phyloP scores from a whole-genome alignment of 1,140 invertebrate species.

The Sitodiplosis mosellana region DNA sequence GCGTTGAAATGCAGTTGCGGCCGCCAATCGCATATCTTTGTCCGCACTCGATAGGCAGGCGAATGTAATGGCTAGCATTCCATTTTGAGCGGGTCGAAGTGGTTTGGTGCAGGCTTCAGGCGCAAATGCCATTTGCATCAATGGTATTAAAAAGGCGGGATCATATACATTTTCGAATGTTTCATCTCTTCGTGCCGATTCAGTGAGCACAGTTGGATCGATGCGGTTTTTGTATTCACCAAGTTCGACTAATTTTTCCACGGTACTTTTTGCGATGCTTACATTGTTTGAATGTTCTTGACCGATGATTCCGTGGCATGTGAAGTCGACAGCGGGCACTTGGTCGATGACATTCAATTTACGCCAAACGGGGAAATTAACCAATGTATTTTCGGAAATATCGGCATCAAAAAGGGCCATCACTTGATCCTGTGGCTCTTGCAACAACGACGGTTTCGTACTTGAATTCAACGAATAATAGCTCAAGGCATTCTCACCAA shows the following conservation, averaged over 20 bases:
- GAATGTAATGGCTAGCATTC: slow-evolving; percentile 37
- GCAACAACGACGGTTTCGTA: slow-evolving; percentile 29
- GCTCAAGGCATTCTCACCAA: slow-evolving; percentile 53
- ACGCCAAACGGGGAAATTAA: slow-evolving; percentile 39
- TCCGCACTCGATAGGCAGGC: slow-evolving; percentile 36
- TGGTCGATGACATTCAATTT: slow-evolving; percentile 15
- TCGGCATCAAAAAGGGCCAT: slow-evolving; percentile 46
- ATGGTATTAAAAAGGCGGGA: slow-evolving; percentile 46
- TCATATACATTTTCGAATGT: slow-evolving; percentile 36
- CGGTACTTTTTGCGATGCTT: slow-evolving; percentile 10
- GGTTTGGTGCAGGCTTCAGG: slow-evolving; percentile 38
- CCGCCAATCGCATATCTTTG: slow-evolving; percentile 32
- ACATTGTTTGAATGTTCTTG: slow-evolving; percentile 6
- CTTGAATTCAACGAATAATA: slow-evolving; percentile 49
- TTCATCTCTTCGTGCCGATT: slow-evolving; percentile 15
- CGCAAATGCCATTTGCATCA: slow-evolving; percentile 33
- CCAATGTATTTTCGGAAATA: slow-evolving; percentile 41
- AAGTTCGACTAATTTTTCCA: slow-evolving; percentile 15
- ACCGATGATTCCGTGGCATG: not conserved
- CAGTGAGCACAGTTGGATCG: slow-evolving; percentile 7
- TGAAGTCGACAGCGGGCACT: slow-evolving; percentile 13
- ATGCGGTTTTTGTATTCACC: slow-evolving; percentile 6
- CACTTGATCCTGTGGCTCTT: slow-evolving; percentile 51
- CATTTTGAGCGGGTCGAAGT: slow-evolving; percentile 38
- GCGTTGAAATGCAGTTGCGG: slow-evolving; percentile 36